Percentiles rank a stretch among this genome's conserved stretches.
Conservation (phyloP, 2,113 vertebrate genomes). For the Cynocephalus volans region DNA sequence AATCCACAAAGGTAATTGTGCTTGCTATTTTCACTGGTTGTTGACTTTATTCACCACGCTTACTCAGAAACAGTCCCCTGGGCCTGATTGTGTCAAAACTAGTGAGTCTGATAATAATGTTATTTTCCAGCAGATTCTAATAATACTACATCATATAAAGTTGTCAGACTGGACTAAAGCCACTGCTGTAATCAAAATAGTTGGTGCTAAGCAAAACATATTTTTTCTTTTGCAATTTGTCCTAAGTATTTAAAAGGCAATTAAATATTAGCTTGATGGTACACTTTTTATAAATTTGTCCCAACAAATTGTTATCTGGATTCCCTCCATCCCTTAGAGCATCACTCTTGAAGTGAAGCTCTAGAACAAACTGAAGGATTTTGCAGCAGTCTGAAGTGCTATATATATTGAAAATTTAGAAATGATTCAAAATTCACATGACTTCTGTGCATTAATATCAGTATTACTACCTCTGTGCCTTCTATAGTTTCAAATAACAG, state of each 20-base stretch:
- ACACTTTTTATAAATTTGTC: neutral
- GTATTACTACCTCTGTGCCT: neutral
- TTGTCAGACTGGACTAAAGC: constrained; percentile 43
- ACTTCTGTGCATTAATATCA: neutral
- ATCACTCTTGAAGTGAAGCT: constrained; percentile 18
- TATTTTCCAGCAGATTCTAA: constrained; percentile 46
- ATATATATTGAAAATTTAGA: neutral
- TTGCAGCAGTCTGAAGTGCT: neutral
- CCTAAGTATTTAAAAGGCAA: constrained; percentile 39
- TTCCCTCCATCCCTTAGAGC: neutral
- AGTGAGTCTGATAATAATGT: constrained; percentile 14
- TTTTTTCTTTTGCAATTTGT: constrained; percentile 44
- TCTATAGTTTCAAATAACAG: neutral
- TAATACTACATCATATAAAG: neutral
- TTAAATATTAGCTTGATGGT: constrained; percentile 48
- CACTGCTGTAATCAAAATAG: constrained; percentile 34
- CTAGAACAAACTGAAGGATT: neutral
- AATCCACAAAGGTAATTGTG: neutral
- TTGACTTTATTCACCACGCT: constrained; percentile 43
- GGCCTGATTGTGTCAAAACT: neutral
- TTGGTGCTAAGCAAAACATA: neutral
- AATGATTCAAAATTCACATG: constrained; percentile 1
- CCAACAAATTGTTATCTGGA: neutral
- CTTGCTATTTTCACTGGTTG: constrained; percentile 16
- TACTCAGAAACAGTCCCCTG: neutral